Evolutionary conservation across 2,888 invertebrate genomes (phyloP), one percentile per base, ranked within the genome.

Genomic region (Spilarctia lutea): DNA sequence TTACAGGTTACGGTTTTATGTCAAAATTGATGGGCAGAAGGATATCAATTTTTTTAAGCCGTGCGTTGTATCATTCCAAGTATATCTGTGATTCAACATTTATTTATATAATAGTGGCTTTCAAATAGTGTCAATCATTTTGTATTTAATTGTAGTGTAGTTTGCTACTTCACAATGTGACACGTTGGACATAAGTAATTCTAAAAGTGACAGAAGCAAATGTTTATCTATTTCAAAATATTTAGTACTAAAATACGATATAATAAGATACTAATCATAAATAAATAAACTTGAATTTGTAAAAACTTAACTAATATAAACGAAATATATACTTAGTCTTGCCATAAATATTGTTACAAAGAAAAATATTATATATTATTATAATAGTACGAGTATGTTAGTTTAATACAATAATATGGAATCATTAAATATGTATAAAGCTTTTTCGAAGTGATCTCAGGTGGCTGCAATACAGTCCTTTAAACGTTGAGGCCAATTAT

Each of bases 21-120:
- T 85, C 85, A 76, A 79, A 76, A 79, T 45, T 52, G 78, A 79
- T 68, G 56, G 80, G 75, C 80, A 78, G 71, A 69, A 72, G 68
- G 72, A 30, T 65, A 42, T 66, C 71, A 63, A 48, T 60, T 73
- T 75, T 68, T 72, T 74, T 68, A 71, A 68, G 30, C 66, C 48
- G 56, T 35, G 20, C 60, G 69, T 33, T 56, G 27, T 27, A 76
- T 68, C 63, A 24, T 72, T 66, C 3, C 0, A 20, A 30, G 30
- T 30, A 48, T 72, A 42, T 30, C 42, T 68, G 56, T 68, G 73
- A 63, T 72, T 65, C 45, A 69, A 68, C 48, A 66, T 56, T 67
- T 68, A 33, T 66, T 74, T 72, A 74, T 74, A 78, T 76, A 75
- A 74, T 71, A 71, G 71, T 74, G 69, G 63, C 27, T 33, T 70